Percentiles rank a stretch among this genome's conserved stretches.
Conservation (phyloP, 1,140 invertebrate genomes). For the Aphis gossypii region DNA sequence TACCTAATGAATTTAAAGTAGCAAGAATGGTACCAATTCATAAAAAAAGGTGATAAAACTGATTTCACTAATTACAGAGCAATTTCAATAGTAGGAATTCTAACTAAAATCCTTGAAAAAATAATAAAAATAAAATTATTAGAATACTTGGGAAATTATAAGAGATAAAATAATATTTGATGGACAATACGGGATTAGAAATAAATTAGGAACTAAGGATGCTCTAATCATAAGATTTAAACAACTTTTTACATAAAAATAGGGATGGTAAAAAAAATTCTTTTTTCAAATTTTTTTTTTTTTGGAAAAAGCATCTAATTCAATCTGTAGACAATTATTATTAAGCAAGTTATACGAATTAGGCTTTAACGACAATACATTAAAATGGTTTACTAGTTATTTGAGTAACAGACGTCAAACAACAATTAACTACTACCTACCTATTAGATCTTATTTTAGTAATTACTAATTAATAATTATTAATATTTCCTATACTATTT, state of each 20-base stretch:
- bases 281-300: too few relatives aligned
- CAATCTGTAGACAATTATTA: too few relatives aligned
- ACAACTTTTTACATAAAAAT: too few relatives aligned
- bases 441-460: neutral
- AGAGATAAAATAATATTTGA: neutral
- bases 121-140: neutral
- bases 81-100: neutral
- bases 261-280: too few relatives aligned
- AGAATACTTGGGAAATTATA: neutral
- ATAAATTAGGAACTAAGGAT: neutral
- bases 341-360: too few relatives aligned
- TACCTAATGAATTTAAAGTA: too few relatives aligned
- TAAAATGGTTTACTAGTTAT: neutral
- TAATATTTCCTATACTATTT: neutral
- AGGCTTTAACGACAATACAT: neutral
- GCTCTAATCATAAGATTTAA: neutral
- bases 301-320: too few relatives aligned
- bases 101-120: neutral
- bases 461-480: neutral
- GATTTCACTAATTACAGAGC: neutral
- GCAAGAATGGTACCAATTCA: too few relatives aligned
- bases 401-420: neutral
- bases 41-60: too few relatives aligned
- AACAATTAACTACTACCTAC: neutral
- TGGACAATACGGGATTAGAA: neutral